Conservation (phyloP, 2,113 vertebrate species). For the Hippoglossus stenolepis region DNA sequence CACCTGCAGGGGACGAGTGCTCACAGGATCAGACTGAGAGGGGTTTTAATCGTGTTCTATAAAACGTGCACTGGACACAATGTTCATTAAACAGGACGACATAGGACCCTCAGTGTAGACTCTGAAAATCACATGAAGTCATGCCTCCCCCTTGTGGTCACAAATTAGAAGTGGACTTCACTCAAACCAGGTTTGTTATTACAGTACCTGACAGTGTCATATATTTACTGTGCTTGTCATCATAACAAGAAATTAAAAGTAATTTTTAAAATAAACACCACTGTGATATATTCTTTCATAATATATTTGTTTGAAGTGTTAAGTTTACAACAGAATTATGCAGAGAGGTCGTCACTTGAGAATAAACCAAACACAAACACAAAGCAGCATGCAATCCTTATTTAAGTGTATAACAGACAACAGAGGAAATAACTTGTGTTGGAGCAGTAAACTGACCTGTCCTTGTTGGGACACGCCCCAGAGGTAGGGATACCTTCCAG, state of each 20-base stretch:
- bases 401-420: not conserved
- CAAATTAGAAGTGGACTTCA: not conserved
- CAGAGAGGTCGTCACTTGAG: not conserved
- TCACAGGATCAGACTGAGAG: not conserved
- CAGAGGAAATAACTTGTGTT: no score
- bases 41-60: not conserved
- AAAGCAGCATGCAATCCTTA: no score
- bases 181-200: not conserved
- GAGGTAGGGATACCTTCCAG: conserved; percentile 88
- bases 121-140: conserved; percentile 14
- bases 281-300: no score
- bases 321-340: not conserved
- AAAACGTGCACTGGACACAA: not conserved
- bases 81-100: not conserved
- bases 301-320: not conserved
- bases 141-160: conserved; percentile 73
- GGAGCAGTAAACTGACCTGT: conserved; percentile 82
- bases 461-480: conserved; percentile 96
- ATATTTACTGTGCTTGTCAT: not conserved
- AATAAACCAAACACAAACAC: not conserved
- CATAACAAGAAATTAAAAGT: no score
- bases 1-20: conserved; percentile 80
- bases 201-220: no score
- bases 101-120: not conserved
- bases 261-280: no score